These are phyloP conservation scores for Planococcus citri DNA, from an alignment of 1,140 invertebrate species.

Conservation along the genomic window DNA sequence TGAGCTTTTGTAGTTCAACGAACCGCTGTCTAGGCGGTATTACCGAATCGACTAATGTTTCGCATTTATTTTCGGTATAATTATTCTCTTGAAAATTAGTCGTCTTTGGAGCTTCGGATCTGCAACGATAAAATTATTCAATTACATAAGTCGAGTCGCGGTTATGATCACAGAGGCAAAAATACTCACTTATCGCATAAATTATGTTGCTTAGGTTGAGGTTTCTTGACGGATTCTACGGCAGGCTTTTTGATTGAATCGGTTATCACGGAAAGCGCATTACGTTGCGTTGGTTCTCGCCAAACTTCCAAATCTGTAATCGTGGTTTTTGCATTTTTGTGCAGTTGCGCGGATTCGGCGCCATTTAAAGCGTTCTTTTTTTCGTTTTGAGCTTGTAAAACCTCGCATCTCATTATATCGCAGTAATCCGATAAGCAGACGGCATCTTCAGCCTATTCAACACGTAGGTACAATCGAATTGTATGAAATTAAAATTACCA, in stretches of 20 bases:
- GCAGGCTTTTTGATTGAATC: background rate
- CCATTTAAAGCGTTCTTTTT: constrained; percentile 25
- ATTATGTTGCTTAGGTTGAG: background rate
- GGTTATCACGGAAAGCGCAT: background rate
- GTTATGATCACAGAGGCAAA: background rate
- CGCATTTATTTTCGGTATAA: constrained; percentile 34
- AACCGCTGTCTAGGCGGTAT: constrained; percentile 49
- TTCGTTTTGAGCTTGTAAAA: constrained; percentile 55
- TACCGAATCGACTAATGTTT: constrained; percentile 49
- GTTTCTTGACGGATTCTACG: background rate
- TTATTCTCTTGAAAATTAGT: constrained; percentile 32
- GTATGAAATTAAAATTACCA: no score
- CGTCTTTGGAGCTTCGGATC: constrained; percentile 26
- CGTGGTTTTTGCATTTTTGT: constrained; percentile 32
- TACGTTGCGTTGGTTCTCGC: constrained; percentile 43
- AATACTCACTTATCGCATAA: background rate
- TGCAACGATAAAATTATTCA: constrained; percentile 21
- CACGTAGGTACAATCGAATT: no score
- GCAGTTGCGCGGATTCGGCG: background rate
- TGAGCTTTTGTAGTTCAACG: constrained; percentile 54
- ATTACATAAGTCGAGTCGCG: background rate
- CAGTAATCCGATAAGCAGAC: constrained; percentile 87
- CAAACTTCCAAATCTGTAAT: constrained; percentile 64
- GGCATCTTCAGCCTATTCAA: constrained; percentile 66
- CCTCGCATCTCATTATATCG: constrained; percentile 88